Percentiles rank a stretch among this genome's conserved stretches.
Conservation (phyloP, 1,140 invertebrate species). For the Cydia splendana region DNA sequence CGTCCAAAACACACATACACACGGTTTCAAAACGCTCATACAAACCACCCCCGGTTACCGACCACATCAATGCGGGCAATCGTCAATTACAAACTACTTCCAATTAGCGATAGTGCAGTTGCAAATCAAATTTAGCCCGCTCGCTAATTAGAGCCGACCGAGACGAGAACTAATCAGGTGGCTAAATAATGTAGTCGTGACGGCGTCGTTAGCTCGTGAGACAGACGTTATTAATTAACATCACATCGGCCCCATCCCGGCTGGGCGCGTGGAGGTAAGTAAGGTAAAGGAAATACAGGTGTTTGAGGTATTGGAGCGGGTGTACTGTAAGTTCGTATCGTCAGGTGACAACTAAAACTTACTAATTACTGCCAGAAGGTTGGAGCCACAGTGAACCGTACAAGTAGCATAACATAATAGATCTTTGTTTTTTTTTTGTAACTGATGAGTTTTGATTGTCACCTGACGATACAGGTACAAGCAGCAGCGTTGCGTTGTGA, state of each 20-base stretch:
- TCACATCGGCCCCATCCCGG: constrained; percentile 55
- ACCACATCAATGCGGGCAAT: constrained; percentile 31
- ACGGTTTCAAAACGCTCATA: constrained; percentile 1
- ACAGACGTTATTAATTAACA: constrained; percentile 79
- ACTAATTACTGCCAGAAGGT: no score
- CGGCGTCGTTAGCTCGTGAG: constrained; percentile 76
- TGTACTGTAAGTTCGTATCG: no score
- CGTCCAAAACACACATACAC: not conserved
- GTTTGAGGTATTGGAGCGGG: not conserved
- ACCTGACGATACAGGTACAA: no score
- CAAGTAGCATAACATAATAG: no score
- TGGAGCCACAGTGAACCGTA: no score
- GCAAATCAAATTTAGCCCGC: constrained; percentile 71
- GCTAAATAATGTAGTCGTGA: constrained; percentile 78
- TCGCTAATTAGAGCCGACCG: constrained; percentile 73
- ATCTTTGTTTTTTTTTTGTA: no score
- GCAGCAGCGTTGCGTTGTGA: no score
- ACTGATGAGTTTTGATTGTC: no score
- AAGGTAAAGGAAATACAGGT: not conserved
- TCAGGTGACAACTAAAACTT: no score
- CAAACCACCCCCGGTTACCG: not conserved
- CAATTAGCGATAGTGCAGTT: constrained; percentile 73
- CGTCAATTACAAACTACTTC: constrained; percentile 52
- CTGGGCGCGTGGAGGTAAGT: constrained; percentile 15
- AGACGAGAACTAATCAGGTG: constrained; percentile 76